Base-by-base conservation (phyloP, 1,140 invertebrate species). In the Ruditapes philippinarum region DNA sequence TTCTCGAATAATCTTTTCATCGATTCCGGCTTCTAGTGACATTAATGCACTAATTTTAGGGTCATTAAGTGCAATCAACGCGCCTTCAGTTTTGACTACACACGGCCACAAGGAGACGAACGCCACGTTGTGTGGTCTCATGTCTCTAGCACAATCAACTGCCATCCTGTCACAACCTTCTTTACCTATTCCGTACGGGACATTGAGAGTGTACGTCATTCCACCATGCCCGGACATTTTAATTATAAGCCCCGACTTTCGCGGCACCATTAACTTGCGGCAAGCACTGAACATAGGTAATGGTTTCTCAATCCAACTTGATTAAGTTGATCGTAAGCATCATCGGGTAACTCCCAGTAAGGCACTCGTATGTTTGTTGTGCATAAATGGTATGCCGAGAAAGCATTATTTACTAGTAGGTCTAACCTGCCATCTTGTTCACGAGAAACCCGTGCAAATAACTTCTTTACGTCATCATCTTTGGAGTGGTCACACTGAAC, bases 321-420 rank as follows among this genome's bases (percentile, higher is more conserved):
- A 88, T 96, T 96, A 19, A 96, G n/a, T 9, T 93, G 92, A 92
- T 96, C 96, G 94, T 94, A 95, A 40, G 94, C 88, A 36, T 88
- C 73, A 12, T 84, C 38, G 25, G 92, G 91, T 54, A 92, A n/a
- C n/a, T 96, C 96, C 93, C 94, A 96, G 84, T 96, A 96, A 38
- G 91, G 91, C 49, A 93, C 94, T 3, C n/a, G n/a, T 9, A 91
- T 91, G 38, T 92, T 92, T 5, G 94, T 86, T 49, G 89, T 79
- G 28, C 96, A 92, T 9, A 83, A 90, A 91, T 91, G 84, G 25
- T 95, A 96, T 12, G 92, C 96, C 51, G 95, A 92, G 91, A 95
- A 96, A 14, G 96, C 96, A 91, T 96, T 96, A 89, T 96, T 96
- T 49, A 96, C 96, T 11, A 96, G 92, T 79, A 96, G 91, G 88